These are phyloP conservation scores for Paguma larvata DNA, from an alignment of 2,797 vertebrate species.

Conservation along the genomic window DNA sequence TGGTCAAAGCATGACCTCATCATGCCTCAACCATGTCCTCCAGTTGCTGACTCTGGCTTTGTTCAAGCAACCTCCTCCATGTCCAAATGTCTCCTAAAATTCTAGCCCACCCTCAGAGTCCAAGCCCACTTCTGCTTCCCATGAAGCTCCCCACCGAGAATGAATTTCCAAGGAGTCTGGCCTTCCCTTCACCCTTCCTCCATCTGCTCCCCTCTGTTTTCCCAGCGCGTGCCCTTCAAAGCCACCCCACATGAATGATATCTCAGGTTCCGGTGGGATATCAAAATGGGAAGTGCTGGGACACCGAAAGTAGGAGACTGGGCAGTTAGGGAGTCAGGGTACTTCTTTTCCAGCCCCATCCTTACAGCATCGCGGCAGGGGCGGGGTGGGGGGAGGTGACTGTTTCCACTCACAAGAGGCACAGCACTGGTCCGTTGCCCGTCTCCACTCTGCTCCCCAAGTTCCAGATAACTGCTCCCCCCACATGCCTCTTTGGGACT, in stretches of 20 bases:
- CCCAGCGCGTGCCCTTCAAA: not conserved
- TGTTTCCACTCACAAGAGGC: not conserved
- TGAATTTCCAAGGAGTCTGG: too few species aligned
- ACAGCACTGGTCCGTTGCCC: accelerated
- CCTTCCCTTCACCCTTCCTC: not conserved
- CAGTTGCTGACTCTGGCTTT: not conserved
- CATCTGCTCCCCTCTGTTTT: not conserved
- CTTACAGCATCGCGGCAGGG: too few species aligned
- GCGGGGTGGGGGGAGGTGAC: too few species aligned
- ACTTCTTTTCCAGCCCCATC: too few species aligned
- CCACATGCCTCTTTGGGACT: not conserved
- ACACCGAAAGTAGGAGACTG: not conserved
- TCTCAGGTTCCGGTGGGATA: not conserved
- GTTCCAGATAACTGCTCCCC: not conserved
- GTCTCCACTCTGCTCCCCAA: accelerated
- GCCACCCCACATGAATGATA: accelerated
- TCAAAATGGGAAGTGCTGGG: not conserved
- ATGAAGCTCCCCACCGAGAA: accelerated
- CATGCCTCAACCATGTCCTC: not conserved
- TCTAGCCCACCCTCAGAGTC: not conserved
- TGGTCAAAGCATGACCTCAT: not conserved
- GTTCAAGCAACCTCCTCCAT: not conserved
- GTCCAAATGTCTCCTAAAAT: not conserved
- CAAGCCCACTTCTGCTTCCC: accelerated
- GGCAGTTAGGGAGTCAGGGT: accelerated